These are phyloP conservation scores for Rhyacophila evoluta DNA, from an alignment of 2,888 invertebrate species.

Conservation along the genomic window DNA sequence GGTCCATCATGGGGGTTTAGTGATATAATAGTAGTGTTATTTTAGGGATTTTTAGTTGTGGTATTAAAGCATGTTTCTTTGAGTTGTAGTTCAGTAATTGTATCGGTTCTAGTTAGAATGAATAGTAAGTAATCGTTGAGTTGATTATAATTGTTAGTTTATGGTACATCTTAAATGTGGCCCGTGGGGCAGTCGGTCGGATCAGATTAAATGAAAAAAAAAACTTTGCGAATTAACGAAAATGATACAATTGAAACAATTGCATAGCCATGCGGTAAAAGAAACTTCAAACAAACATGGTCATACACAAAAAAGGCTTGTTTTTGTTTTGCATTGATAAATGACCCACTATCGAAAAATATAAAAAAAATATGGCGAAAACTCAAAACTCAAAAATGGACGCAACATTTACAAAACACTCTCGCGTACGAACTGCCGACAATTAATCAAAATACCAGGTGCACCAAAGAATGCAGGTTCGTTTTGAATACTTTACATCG, in stretches of 20 bases:
- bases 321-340: conserved; percentile 15
- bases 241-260: neutral
- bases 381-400: conserved; percentile 22
- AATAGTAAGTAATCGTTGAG: too few relatives aligned
- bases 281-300: conserved; percentile 14
- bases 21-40: too few relatives aligned
- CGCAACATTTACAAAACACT: conserved; percentile 24
- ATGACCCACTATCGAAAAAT: conserved; percentile 3
- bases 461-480: conserved; percentile 38
- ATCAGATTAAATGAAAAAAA: neutral
- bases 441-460: conserved; percentile 23
- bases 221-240: neutral
- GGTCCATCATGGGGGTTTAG: too few relatives aligned
- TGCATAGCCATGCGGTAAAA: neutral
- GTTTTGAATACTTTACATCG: conserved; percentile 50
- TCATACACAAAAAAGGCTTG: neutral
- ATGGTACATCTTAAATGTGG: too few relatives aligned
- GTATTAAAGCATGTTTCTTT: too few relatives aligned
- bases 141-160: too few relatives aligned
- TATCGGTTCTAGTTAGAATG: too few relatives aligned
- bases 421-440: conserved; percentile 16
- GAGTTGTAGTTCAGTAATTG: too few relatives aligned
- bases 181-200: neutral
- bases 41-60: too few relatives aligned
- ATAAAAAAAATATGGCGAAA: conserved; percentile 12